Evolutionary conservation across 1,140 invertebrate genomes (phyloP).

Genomic region (Formica selysi): DNA sequence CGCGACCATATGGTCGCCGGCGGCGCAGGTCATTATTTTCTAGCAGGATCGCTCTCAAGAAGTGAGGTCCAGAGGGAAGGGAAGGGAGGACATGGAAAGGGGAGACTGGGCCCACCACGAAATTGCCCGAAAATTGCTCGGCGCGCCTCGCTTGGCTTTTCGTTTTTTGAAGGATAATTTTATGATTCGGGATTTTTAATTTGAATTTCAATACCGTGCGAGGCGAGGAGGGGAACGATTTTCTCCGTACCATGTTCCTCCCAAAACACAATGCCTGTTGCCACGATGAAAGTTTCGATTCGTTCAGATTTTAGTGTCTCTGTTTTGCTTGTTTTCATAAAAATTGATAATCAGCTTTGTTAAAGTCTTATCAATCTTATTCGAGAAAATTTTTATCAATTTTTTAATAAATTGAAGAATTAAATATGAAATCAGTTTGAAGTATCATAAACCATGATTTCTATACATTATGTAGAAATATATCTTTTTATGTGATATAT

Average conservation of each 20-base stretch:
- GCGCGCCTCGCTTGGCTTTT: constrained; percentile 41
- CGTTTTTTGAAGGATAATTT: constrained; percentile 54
- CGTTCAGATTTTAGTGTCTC: neutral
- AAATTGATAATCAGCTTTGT: neutral
- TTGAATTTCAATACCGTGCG: constrained; percentile 49
- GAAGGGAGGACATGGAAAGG: neutral
- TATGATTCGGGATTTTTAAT: constrained; percentile 57
- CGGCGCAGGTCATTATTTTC: constrained; percentile 59
- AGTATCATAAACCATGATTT: too few species aligned
- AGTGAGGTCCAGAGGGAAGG: constrained; percentile 19
- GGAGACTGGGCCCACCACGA: constrained; percentile 76
- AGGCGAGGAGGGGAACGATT: neutral
- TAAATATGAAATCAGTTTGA: neutral
- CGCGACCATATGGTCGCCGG: constrained; percentile 85
- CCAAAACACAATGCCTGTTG: constrained; percentile 25
- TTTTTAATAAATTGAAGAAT: constrained; percentile 2
- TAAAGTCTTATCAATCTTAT: too few species aligned
- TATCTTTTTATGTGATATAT: constrained; percentile 16
- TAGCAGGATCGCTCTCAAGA: constrained; percentile 36
- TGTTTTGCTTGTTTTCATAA: neutral
- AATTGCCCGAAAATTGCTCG: constrained; percentile 65
- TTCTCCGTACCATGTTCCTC: constrained; percentile 21
- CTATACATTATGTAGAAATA: neutral
- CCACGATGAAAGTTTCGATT: neutral
- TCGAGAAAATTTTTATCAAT: neutral